Evolutionary conservation across 1,140 invertebrate genomes (phyloP).

Genomic region (Ips typographus): DNA sequence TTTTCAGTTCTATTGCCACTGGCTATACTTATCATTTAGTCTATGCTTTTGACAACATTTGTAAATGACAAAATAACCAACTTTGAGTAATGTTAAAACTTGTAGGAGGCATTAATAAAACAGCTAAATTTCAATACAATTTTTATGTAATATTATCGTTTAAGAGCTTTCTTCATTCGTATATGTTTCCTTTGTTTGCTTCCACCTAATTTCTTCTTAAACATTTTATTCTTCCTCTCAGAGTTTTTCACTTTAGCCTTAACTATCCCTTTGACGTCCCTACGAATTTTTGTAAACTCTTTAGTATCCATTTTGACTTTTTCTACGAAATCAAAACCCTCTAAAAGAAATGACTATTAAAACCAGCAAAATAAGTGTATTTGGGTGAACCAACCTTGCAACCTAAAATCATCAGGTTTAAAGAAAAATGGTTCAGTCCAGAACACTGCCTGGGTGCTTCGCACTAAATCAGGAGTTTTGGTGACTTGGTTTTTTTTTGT

Average conservation of each 20-base stretch:
- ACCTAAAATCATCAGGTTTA: conserved; percentile 55
- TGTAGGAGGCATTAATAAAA: no score
- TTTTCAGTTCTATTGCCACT: no score
- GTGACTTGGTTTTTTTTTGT: background rate
- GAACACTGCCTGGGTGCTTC: conserved; percentile 38
- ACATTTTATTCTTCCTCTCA: conserved; percentile 56
- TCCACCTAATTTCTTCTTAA: conserved; percentile 47
- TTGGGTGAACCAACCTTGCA: conserved; percentile 54
- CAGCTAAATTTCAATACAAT: no score
- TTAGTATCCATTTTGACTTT: conserved; percentile 41
- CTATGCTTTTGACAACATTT: no score
- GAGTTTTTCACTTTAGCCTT: conserved; percentile 63
- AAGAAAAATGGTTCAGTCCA: conserved; percentile 63
- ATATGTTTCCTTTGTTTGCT: conserved; percentile 42
- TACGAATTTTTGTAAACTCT: conserved; percentile 53
- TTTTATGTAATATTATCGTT: conserved; percentile 26
- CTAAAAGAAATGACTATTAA: conserved; percentile 51
- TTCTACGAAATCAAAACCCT: conserved; percentile 60
- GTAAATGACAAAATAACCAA: no score
- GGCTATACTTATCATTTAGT: no score
- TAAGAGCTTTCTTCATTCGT: conserved; percentile 44
- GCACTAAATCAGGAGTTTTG: background rate
- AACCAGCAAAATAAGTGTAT: no score
- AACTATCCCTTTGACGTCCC: conserved; percentile 61
- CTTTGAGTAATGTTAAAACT: no score